Evolutionary conservation across 2,888 invertebrate genomes (phyloP), one percentile per base, ranked within the genome.

Genomic region (Conus canariensis): DNA sequence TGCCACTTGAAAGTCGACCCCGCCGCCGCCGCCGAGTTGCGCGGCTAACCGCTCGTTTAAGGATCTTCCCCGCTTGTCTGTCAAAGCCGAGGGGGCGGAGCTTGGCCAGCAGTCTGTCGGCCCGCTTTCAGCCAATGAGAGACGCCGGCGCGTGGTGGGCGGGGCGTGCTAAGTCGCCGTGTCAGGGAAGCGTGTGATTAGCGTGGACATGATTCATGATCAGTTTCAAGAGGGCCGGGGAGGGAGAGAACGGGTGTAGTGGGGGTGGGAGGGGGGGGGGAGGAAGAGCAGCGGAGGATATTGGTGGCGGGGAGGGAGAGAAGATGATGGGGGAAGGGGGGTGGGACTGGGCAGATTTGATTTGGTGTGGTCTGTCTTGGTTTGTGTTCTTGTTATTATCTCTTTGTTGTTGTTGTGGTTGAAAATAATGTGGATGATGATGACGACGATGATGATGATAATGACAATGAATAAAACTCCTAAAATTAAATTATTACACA

Each of bases 21-120:
- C 56, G 10, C 25, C 74, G 59, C 9, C 85, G 83, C 70, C 19
- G 22, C 58, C 58, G 22, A 25, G 7, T 70, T 74, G 2, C n/a
- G 19, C 16, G 56, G 59, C 6, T 45, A 70, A 45, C 67, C 77
- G 80, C 88, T 59, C 25, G 82, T 87, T 87, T 90, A 90, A 87
- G 70, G 60, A 90, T 86, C 30, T 30, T n/a, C 59, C 9, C 25
- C 85, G 7, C 7, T 64, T 86, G 87, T 90, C 85, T 60, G 74
- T 90, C 85, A 87, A 77, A 77, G 30, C 59, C 30, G 12, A 58
- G 60, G 22, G 58, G 87, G 77, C 60, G 87, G 77, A 64, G 74
- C 82, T 82, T 56, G 58, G n/a, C 22, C n/a, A 8, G 80, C 2
- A 12, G n/a, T n/a, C 16, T 14, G n/a, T 25, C 30, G 0, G 25